A percentile compares a stretch with the other conserved stretches of the same genome.
Conservation (phyloP, 2,113 vertebrate genomes). For the Eulemur rufifrons region DNA sequence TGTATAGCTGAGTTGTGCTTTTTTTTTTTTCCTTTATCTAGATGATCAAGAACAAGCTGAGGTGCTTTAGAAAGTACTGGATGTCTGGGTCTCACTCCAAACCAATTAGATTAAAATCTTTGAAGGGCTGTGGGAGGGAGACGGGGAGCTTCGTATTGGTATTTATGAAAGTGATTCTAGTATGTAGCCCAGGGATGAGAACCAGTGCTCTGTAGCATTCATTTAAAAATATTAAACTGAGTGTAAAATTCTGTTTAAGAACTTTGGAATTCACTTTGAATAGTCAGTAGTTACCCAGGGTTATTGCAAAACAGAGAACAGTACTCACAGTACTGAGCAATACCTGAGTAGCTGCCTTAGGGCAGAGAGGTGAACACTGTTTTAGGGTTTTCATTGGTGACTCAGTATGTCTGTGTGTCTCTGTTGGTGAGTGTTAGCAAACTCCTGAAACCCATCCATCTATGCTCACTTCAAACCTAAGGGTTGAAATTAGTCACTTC, state of each 20-base stretch:
- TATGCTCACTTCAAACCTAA: not conserved
- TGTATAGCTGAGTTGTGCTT: not conserved
- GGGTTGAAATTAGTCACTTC: conserved; percentile 56
- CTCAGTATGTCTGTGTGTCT: not conserved
- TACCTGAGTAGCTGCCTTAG: not conserved
- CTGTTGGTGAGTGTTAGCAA: not conserved
- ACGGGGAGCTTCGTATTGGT: not conserved
- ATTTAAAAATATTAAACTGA: not conserved
- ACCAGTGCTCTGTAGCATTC: not conserved
- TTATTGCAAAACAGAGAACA: not conserved
- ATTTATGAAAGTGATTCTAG: not conserved
- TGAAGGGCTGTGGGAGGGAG: not conserved
- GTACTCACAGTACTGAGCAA: not conserved
- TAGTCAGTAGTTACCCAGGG: not conserved
- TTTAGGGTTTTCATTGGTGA: not conserved
- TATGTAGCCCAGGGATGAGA: not conserved
- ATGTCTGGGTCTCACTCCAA: not conserved
- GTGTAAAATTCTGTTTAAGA: not conserved
- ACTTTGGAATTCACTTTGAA: not conserved
- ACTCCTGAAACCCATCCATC: not conserved
- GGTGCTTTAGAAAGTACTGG: not conserved
- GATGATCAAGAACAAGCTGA: not conserved
- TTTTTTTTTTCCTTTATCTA: too few species aligned
- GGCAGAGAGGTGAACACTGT: not conserved
- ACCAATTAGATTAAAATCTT: not conserved